A percentile compares a stretch with the other conserved stretches of the same genome.
phyloP scores from a whole-genome alignment of 2,888 invertebrate species.

The Eudemis profundana region DNA sequence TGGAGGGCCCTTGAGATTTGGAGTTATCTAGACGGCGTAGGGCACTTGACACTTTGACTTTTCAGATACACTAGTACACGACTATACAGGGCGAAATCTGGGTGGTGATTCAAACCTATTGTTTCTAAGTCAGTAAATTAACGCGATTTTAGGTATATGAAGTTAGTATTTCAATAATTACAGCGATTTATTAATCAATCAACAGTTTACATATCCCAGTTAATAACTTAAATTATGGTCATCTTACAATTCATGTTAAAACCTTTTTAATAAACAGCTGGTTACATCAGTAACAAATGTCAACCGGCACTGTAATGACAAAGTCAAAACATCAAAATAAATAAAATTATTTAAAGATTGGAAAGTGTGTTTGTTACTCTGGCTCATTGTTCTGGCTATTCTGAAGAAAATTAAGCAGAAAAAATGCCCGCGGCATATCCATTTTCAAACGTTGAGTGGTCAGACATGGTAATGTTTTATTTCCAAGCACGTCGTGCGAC shows the following conservation, averaged over 20 bases:
- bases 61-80: neutral
- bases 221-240: too few relatives aligned
- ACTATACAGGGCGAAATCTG: too few relatives aligned
- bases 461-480: constrained; percentile 6
- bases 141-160: neutral
- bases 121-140: too few relatives aligned
- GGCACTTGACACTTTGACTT: constrained; percentile 9
- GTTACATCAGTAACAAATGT: too few relatives aligned
- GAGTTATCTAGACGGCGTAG: constrained; percentile 4
- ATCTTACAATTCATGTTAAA: too few relatives aligned
- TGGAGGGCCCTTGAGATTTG: constrained; percentile 5
- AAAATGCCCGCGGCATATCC: constrained; percentile 1
- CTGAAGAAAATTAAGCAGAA: too few relatives aligned
- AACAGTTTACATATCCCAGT: neutral
- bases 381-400: too few relatives aligned
- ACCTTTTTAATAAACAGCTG: neutral
- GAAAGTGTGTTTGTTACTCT: neutral
- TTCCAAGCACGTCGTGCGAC: constrained; percentile 5
- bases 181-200: neutral
- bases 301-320: neutral
- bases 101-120: too few relatives aligned
- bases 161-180: neutral
- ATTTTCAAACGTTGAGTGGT: neutral
- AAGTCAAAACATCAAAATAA: too few relatives aligned
- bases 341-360: neutral